Conservation (phyloP, 1,140 invertebrate genomes). For the Leptinotarsa defecta region DNA sequence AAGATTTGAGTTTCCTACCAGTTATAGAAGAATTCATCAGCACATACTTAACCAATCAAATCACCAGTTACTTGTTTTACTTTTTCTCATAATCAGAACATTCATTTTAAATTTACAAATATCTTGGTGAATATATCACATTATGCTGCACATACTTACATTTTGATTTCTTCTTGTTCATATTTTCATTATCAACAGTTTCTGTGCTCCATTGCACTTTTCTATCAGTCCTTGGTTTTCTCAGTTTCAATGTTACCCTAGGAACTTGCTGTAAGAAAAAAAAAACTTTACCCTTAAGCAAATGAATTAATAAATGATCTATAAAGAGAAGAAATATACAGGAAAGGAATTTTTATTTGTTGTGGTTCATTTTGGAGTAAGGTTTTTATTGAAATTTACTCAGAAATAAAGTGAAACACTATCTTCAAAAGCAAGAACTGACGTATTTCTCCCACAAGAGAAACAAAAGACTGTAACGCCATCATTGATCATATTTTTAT, state of each 20-base stretch:
- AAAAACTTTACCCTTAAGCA: slow-evolving; percentile 5
- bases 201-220: slow-evolving; percentile 86
- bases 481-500: no score
- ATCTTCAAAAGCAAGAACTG: background rate
- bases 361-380: no score
- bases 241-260: slow-evolving; percentile 73
- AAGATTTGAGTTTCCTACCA: no score
- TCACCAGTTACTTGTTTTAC: no score
- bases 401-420: background rate
- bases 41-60: no score
- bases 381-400: background rate
- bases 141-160: slow-evolving; percentile 65
- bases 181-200: slow-evolving; percentile 90
- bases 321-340: background rate
- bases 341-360: no score
- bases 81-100: no score
- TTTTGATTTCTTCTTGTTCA: slow-evolving; percentile 94
- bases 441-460: no score
- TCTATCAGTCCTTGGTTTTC: slow-evolving; percentile 74
- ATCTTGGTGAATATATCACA: no score
- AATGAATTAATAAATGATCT: background rate
- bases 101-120: no score
- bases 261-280: slow-evolving; percentile 58
- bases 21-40: no score
- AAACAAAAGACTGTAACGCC: no score